Evolutionary conservation across 2,888 invertebrate species (phyloP).

Genomic region (Apamea anceps): DNA sequence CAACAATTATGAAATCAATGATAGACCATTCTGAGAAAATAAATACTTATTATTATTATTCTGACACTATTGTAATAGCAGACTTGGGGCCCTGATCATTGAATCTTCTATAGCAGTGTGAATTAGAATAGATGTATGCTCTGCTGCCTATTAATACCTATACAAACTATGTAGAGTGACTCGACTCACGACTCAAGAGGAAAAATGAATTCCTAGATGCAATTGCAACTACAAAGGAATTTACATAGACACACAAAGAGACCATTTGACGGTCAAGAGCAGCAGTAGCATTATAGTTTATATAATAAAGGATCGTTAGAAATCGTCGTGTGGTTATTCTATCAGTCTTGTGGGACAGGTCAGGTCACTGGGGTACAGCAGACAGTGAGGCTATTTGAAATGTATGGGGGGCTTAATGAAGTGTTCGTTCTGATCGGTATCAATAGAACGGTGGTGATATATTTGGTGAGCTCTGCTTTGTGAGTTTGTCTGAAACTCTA

Average conservation of each 20-base stretch:
- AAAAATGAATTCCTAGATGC: conserved; percentile 11
- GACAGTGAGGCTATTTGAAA: conserved; percentile 13
- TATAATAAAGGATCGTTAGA: conserved; percentile 21
- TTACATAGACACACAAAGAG: conserved; percentile 30
- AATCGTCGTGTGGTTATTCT: conserved; percentile 48
- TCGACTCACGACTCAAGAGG: neutral
- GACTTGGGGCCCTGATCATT: too few relatives aligned
- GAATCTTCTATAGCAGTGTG: neutral
- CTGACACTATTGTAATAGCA: too few relatives aligned
- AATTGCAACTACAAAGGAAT: conserved; percentile 31
- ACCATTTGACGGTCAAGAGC: conserved; percentile 20
- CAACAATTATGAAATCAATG: too few relatives aligned
- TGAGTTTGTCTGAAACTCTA: neutral
- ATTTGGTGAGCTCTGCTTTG: neutral
- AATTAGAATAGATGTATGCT: neutral
- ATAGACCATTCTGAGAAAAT: too few relatives aligned
- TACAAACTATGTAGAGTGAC: neutral
- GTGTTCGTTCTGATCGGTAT: neutral
- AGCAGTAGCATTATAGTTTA: conserved; percentile 11
- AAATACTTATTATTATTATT: too few relatives aligned
- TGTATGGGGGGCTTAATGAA: neutral
- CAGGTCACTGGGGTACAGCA: conserved; percentile 30
- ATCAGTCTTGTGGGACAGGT: conserved; percentile 51
- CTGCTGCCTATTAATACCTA: neutral
- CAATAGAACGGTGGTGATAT: conserved; percentile 6